A percentile compares a stretch with the other conserved stretches of the same genome.
These are phyloP conservation scores for Tetraneura akinire DNA, from an alignment of 1,140 invertebrate genomes.

Conservation along the genomic window DNA sequence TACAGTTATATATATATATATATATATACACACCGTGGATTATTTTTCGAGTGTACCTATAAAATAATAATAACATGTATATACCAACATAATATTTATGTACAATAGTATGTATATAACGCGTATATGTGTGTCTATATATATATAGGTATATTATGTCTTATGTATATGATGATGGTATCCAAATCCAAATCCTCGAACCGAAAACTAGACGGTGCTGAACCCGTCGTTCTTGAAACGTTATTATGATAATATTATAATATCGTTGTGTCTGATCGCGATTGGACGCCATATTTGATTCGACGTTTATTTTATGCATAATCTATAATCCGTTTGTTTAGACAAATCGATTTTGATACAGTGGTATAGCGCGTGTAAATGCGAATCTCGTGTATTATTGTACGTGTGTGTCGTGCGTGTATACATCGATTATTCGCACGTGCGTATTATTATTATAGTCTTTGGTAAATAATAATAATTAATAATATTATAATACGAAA, in stretches of 20 bases:
- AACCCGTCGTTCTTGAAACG: slow-evolving; percentile 4
- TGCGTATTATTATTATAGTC: no score
- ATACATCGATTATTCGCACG: not conserved
- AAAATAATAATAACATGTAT: no score
- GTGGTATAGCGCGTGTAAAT: not conserved
- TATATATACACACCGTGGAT: not conserved
- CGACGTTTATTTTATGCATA: not conserved
- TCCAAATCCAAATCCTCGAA: not conserved
- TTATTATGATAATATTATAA: no score
- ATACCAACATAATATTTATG: not conserved
- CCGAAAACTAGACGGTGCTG: not conserved
- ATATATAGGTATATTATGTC: not conserved
- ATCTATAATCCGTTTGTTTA: not conserved
- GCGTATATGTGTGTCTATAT: not conserved
- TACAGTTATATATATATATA: not conserved
- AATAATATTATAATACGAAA: not conserved
- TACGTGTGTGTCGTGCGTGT: not conserved
- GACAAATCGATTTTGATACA: not conserved
- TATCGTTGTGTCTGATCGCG: not conserved
- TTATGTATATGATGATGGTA: no score
- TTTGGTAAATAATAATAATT: no score
- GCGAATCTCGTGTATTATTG: not conserved
- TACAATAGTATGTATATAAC: not conserved
- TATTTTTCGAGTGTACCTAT: not conserved
- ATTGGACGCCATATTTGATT: not conserved